Percentiles rank a stretch among this genome's conserved stretches.
Conservation (phyloP, 2,888 invertebrate species). For the Hylaea fasciaria region DNA sequence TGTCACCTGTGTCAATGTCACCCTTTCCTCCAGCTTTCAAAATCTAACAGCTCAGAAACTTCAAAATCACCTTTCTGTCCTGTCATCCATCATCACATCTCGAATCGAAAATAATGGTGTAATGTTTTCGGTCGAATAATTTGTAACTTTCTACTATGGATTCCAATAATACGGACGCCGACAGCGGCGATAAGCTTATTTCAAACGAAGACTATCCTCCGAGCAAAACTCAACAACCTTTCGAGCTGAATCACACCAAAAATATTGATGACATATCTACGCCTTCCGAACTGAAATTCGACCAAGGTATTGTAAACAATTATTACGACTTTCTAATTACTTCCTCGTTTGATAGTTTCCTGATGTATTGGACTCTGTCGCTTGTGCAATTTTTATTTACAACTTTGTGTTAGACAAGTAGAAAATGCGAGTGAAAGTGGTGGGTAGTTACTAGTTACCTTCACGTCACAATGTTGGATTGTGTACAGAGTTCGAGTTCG, state of each 20-base stretch:
- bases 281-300: conserved; percentile 88
- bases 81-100: conserved; percentile 64
- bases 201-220: conserved; percentile 71
- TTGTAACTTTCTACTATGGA: conserved; percentile 72
- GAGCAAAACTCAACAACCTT: conserved; percentile 54
- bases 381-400: conserved; percentile 17
- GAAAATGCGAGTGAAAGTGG: conserved; percentile 50
- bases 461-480: conserved; percentile 32
- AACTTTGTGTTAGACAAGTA: conserved; percentile 19
- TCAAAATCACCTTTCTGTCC: conserved; percentile 30
- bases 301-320: conserved; percentile 86
- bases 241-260: conserved; percentile 70
- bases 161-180: conserved; percentile 64
- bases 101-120: conserved; percentile 63
- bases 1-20: neutral
- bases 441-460: conserved; percentile 27
- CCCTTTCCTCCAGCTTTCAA: conserved; percentile 4
- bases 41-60: neutral
- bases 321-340: conserved; percentile 49
- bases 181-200: conserved; percentile 65
- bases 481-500: conserved; percentile 82
- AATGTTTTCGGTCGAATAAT: conserved; percentile 74
- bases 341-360: conserved; percentile 43
- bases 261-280: conserved; percentile 84
- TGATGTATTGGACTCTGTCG: conserved; percentile 22